Percentiles rank a stretch among this genome's conserved stretches.
These are phyloP conservation scores for Empidonax traillii DNA, from an alignment of 2,113 vertebrate species.

Conservation along the genomic window DNA sequence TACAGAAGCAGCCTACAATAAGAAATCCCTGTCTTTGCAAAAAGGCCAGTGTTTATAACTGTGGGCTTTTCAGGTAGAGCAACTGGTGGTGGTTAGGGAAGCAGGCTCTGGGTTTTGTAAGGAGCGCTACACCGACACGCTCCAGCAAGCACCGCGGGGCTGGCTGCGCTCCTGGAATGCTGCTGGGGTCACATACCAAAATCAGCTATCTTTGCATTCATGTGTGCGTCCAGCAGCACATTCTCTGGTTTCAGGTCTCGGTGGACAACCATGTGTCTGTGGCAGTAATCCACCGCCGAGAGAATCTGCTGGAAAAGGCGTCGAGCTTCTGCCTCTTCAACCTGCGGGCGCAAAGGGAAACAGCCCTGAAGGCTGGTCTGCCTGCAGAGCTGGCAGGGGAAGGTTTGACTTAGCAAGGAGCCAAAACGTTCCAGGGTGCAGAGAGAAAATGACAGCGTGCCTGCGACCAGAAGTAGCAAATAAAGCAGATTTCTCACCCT, in stretches of 20 bases:
- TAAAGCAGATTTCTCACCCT: background rate
- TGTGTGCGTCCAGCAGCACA: constrained; percentile 92
- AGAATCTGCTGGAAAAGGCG: constrained; percentile 99
- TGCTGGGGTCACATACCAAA: constrained; percentile 83
- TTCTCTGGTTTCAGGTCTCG: constrained; percentile 98
- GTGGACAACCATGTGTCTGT: constrained; percentile 98
- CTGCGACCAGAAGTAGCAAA: background rate
- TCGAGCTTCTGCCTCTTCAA: constrained; percentile 91
- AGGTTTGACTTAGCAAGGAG: background rate
- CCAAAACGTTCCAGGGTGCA: background rate
- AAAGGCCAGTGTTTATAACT: background rate
- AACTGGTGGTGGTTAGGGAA: background rate
- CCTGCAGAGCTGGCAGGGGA: background rate
- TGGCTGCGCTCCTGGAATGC: constrained; percentile 32
- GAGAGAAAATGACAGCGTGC: background rate
- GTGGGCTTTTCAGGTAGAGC: background rate
- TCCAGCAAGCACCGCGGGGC: background rate
- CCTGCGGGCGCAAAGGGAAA: constrained; percentile 71
- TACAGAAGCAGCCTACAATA: background rate
- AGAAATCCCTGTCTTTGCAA: background rate
- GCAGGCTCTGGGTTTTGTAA: background rate
- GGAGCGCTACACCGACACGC: background rate
- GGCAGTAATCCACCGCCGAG: constrained; percentile 97
- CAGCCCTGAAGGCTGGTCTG: background rate
- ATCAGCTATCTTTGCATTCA: constrained; percentile 98